Percentiles rank a stretch among this genome's conserved stretches.
These are phyloP conservation scores for Cepphus grylle DNA, from an alignment of 2,113 vertebrate genomes.

Conservation along the genomic window DNA sequence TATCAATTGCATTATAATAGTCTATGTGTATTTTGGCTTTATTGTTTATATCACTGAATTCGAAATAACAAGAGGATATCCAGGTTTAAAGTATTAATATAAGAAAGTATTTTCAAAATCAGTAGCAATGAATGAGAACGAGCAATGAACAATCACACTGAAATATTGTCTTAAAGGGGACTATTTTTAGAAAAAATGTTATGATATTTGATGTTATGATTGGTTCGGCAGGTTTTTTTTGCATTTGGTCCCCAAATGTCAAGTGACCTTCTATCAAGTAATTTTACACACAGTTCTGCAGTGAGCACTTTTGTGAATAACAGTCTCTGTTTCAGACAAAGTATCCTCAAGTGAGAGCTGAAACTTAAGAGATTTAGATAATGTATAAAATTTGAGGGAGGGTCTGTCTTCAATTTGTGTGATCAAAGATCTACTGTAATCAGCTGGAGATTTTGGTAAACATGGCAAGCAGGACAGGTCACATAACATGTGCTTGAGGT, in stretches of 20 bases:
- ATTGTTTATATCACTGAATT: background rate
- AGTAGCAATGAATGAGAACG: background rate
- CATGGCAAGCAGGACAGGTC: background rate
- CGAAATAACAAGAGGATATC: background rate
- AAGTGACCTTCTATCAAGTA: background rate
- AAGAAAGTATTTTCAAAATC: slow-evolving; percentile 6
- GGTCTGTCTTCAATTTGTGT: background rate
- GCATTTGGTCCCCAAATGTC: background rate
- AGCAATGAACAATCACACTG: background rate
- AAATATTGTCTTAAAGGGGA: background rate
- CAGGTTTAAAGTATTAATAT: slow-evolving; percentile 3
- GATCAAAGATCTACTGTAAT: background rate
- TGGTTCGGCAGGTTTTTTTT: background rate
- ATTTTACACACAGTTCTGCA: background rate
- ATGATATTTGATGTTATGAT: background rate
- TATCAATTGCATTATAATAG: background rate
- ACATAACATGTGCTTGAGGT: background rate
- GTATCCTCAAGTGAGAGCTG: background rate
- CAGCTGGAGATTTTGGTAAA: background rate
- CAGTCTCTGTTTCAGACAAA: background rate
- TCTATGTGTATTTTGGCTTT: background rate
- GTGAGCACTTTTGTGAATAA: background rate
- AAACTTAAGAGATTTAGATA: background rate
- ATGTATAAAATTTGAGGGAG: background rate
- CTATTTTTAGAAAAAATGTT: background rate